Percentiles rank a stretch among this genome's conserved stretches.
phyloP scores from a whole-genome alignment of 2,888 invertebrate genomes.

The Drosophila subsilvestris region DNA sequence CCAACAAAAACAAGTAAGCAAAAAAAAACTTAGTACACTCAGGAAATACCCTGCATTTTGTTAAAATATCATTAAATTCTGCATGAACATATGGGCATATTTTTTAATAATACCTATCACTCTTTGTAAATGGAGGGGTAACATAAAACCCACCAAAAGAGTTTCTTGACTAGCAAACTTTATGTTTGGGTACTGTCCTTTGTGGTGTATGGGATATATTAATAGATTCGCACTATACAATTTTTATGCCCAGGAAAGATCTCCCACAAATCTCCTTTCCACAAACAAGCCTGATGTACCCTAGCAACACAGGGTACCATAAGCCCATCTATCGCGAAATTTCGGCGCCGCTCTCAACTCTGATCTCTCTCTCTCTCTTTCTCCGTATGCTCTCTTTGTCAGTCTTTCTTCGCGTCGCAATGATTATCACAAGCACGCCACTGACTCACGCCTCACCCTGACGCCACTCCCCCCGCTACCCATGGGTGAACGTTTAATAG shows the following conservation, averaged over 20 bases:
- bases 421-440: conserved; percentile 24
- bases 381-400: conserved; percentile 1
- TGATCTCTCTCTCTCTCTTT: conserved; percentile 3
- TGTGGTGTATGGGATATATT: too few species aligned
- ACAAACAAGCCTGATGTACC: neutral
- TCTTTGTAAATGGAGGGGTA: too few species aligned
- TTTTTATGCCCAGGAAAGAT: too few species aligned
- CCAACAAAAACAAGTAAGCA: conserved; percentile 38
- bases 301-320: neutral
- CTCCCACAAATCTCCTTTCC: too few species aligned
- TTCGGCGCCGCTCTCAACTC: conserved; percentile 7
- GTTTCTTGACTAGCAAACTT: too few species aligned
- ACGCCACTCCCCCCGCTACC: neutral
- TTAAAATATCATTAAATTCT: neutral
- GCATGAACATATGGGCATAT: neutral
- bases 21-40: neutral
- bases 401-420: conserved; percentile 20
- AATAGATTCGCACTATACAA: too few species aligned
- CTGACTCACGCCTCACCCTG: conserved; percentile 38
- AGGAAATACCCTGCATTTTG: conserved; percentile 1
- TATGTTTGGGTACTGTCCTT: too few species aligned
- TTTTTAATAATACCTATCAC: too few species aligned
- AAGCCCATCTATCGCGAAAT: conserved; percentile 6
- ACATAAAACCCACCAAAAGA: too few species aligned
- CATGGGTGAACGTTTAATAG: conserved; percentile 30